Percentiles rank a stretch among this genome's conserved stretches.
Evolutionary conservation across 2,888 invertebrate species (phyloP).

Genomic region (Andrena hattorfiana): DNA sequence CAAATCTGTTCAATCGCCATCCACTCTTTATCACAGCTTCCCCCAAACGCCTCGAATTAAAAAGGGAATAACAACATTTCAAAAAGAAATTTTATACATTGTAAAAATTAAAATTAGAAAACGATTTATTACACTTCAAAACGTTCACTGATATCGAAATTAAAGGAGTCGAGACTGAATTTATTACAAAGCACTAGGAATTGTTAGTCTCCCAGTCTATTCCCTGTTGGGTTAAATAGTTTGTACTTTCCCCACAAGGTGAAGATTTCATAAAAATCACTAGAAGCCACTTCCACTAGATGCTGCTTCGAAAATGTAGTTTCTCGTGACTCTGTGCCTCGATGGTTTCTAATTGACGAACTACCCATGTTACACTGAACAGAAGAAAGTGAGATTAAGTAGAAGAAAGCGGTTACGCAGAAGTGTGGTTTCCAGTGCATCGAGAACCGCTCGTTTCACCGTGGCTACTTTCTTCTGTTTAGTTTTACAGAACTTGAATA

Average conservation of each 20-base stretch:
- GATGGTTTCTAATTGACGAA: constrained; percentile 12
- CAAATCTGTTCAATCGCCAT: constrained; percentile 18
- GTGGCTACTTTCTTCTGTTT: constrained; percentile 44
- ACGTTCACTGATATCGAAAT: background rate
- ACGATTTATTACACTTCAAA: background rate
- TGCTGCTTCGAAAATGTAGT: background rate
- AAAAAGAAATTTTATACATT: background rate
- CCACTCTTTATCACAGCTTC: background rate
- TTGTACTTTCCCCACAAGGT: background rate
- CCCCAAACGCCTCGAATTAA: background rate
- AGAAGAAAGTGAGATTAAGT: constrained; percentile 27
- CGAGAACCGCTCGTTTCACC: constrained; percentile 25
- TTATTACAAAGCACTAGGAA: background rate
- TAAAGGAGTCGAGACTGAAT: background rate
- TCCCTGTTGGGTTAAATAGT: background rate
- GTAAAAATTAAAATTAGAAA: background rate
- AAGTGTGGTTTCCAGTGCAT: constrained; percentile 22
- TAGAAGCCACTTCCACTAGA: background rate
- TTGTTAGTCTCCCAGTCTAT: background rate
- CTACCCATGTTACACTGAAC: background rate
- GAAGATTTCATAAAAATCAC: background rate
- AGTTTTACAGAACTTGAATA: constrained; percentile 1
- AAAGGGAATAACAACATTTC: constrained; percentile 4
- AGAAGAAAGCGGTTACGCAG: constrained; percentile 38
- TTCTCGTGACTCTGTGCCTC: background rate